A percentile compares a stretch with the other conserved stretches of the same genome.
Conservation (phyloP, 2,888 invertebrate genomes). For the Aphelenchoides bicaudatus region DNA sequence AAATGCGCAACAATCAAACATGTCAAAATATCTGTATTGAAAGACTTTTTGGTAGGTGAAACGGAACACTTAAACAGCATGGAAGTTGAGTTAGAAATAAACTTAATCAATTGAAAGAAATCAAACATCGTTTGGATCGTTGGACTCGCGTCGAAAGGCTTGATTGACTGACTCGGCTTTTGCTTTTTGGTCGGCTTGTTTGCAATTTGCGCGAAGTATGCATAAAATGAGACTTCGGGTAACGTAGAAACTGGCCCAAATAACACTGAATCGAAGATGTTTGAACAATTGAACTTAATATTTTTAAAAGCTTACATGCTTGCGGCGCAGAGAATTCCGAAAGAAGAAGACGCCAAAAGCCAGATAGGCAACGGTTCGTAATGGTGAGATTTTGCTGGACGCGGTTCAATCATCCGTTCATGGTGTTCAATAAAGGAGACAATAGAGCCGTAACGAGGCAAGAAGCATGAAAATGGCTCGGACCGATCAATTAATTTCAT, state of each 20-base stretch:
- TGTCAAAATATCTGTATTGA: no score
- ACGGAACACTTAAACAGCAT: no score
- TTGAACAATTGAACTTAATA: no score
- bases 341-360: neutral
- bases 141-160: neutral
- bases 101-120: no score
- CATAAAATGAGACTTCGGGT: neutral
- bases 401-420: no score
- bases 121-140: no score
- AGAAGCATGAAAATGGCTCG: constrained; percentile 1
- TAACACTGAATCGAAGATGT: neutral
- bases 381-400: neutral
- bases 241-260: constrained; percentile 4
- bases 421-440: constrained; percentile 6
- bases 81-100: no score
- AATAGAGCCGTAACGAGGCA: constrained; percentile 3
- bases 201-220: neutral
- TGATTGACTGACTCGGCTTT: neutral
- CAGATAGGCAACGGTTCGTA: neutral
- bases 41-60: no score
- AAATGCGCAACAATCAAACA: no score
- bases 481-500: constrained; percentile 3
- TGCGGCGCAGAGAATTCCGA: constrained; percentile 11
- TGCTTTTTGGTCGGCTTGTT: neutral
- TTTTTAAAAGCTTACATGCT: no score